Base-by-base conservation (phyloP, 1,140 invertebrate species). In the Agraylea sexmaculata region DNA sequence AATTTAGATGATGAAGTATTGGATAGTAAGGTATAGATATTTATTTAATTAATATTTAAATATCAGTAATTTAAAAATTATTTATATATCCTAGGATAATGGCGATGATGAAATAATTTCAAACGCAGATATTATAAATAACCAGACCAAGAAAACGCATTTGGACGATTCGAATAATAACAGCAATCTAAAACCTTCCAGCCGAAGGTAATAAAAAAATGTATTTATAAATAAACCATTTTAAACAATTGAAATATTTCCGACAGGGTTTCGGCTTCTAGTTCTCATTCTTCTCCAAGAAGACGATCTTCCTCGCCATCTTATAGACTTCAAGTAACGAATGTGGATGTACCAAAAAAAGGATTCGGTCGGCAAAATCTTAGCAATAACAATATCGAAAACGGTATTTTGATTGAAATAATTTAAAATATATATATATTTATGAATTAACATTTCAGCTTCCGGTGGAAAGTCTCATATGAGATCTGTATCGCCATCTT, bases 241-340 rank as follows among this genome's bases (percentile, higher is more conserved):
- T 35, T 19, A 23, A 12, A 23, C 27, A 13, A 10, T 25, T 25
- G 4, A 25, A 25, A n/a, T 3, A 19, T 11, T 4, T 17, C 21
- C 32, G 19, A 19, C 16, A 49, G 47, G 25, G 41, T 30, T 16
- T 46, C 47, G 5, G 32, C 32, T n/a, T 40, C 30, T 27, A 46
- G 47, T 18, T 22, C 33, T 10, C 25, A 45, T 12, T 46, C 43
- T 11, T 34, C 43, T 22, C 36, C 55, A n/a, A 55, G 57, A 37
- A 55, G 60, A 40, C 55, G 59, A 42, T 64, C 59, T 3, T 52
- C 59, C 7, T 66, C 62, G 45, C 66, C 66, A 4, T 54, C 58
- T 4, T 66, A 62, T 45, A 56, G 62, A 27, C 51, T 67, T 8
- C 64, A 66, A 36, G 63, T 67, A 1, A 60, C 51, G 10, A 59